Evolutionary conservation across 2,888 invertebrate species (phyloP).

Genomic region (Mantis religiosa): DNA sequence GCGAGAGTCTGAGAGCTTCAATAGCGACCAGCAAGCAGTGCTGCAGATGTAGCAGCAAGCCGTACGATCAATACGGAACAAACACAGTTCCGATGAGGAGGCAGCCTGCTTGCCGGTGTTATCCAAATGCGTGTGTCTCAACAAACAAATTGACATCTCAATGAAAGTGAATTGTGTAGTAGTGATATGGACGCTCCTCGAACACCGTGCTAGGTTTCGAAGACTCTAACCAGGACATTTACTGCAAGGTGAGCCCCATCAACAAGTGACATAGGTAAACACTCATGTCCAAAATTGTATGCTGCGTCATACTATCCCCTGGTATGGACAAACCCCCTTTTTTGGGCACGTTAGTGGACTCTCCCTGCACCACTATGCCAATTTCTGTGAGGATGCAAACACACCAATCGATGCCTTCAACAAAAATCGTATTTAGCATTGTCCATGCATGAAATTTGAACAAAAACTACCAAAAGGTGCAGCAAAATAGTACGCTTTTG

Average conservation of each 20-base stretch:
- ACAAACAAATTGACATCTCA: neutral
- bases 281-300: neutral
- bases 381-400: neutral
- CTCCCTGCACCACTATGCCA: neutral
- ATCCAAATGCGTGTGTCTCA: neutral
- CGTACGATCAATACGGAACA: neutral
- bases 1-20: neutral
- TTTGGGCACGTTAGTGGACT: neutral
- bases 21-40: constrained; percentile 6
- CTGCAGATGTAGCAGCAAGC: constrained; percentile 24
- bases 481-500: too few species aligned
- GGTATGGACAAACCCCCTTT: neutral
- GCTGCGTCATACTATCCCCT: neutral
- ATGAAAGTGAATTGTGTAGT: neutral
- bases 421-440: too few species aligned
- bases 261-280: too few species aligned
- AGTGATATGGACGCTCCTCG: neutral
- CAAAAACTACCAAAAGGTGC: too few species aligned
- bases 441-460: too few species aligned
- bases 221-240: neutral
- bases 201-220: neutral
- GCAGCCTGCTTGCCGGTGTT: too few species aligned
- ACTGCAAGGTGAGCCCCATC: neutral
- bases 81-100: neutral
- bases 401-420: neutral